Base-by-base conservation (phyloP, 2,888 invertebrate genomes). In the Mesoligia furuncula region DNA sequence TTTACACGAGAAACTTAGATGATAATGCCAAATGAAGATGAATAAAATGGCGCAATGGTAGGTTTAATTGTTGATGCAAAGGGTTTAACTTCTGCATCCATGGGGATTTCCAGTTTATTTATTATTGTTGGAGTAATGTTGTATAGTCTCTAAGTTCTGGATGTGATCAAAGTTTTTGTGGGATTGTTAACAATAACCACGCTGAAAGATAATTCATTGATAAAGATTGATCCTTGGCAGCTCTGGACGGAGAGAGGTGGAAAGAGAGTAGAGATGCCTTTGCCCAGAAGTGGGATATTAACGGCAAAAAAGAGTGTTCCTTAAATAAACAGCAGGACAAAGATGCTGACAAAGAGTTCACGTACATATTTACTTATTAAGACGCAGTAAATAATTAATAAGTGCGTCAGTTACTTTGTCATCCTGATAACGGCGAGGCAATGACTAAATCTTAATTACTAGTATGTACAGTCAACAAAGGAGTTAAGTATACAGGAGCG, bases 401-500 rank as follows among this genome's bases (percentile, higher is more conserved):
- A 75, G 54, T 79, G 79, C 54, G 75, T 79, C 79, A 79, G 17
- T 59, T 31, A 67, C 57, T 67, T 67, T 1, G 66, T 81, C 59
- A 75, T 66, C 31, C 2, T 51, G 80, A 66, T 73, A 73, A 54
- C 15, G 45, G 8, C 0, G 15, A 61, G 6, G 61, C 15, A 39
- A 67, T 81, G 81, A 81, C 61, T 81, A 54, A 39, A 54, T 48
- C 64, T 62, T 57, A 57, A 80, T 64, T 36, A 80, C 45, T 39
- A 24, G n/a, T n/a, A n/a, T n/a, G n/a, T n/a, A n/a, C n/a, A n/a
- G n/a, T n/a, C n/a, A n/a, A n/a, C n/a, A n/a, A n/a, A n/a, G n/a
- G n/a, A n/a, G n/a, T n/a, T n/a, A n/a, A n/a, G n/a, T n/a, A n/a
- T n/a, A n/a, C n/a, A n/a, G n/a, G n/a, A n/a, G n/a, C n/a, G n/a